Evolutionary conservation across 37 sponge, comb jelly and placozoan genomes (phyloP), one percentile per base, ranked within the genome.

Genomic region (Crambe crambe): DNA sequence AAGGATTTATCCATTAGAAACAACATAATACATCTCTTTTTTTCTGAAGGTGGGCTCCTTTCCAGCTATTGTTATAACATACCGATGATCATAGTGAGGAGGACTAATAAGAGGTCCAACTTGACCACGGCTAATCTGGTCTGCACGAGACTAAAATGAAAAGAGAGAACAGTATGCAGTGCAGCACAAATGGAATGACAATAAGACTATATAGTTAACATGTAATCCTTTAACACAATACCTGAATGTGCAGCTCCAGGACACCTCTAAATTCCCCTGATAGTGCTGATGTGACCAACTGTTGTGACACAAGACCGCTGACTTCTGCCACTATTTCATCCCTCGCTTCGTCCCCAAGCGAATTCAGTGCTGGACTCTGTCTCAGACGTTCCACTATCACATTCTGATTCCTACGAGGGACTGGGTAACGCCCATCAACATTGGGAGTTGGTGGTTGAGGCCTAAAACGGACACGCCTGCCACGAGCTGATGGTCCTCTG

Each of bases 201-300:
- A n/a, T n/a, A n/a, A n/a, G n/a, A n/a, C n/a, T n/a, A n/a, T n/a
- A n/a, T n/a, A n/a, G n/a, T n/a, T n/a, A n/a, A n/a, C n/a, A n/a
- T n/a, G n/a, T n/a, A n/a, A n/a, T n/a, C n/a, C n/a, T n/a, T 31
- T 75, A 31, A 30, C 40, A 58, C 41, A 61, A 58, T 68, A 84
- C 87, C 73, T 89, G 92, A 42, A 95, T 87, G 70, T 95, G 92
- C 20, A 92, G 75, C 73, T 96, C 97, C 29, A 96, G 73, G 17
- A 86, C 91, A 35, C 93, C 91, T 68, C 97, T 59, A 61, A 96
- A 90, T 26, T 92, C 88, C 9, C 93, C 90, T 27, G 85, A 83
- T 38, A 96, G 87, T 2, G 91, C 79, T 54, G 83, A 83, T 26
- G 89, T 83, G 23, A 96, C 97, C 69, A 96, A 64, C 74, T 83